Evolutionary conservation across 2,888 invertebrate species (phyloP).

Genomic region (Brenthis daphne): DNA sequence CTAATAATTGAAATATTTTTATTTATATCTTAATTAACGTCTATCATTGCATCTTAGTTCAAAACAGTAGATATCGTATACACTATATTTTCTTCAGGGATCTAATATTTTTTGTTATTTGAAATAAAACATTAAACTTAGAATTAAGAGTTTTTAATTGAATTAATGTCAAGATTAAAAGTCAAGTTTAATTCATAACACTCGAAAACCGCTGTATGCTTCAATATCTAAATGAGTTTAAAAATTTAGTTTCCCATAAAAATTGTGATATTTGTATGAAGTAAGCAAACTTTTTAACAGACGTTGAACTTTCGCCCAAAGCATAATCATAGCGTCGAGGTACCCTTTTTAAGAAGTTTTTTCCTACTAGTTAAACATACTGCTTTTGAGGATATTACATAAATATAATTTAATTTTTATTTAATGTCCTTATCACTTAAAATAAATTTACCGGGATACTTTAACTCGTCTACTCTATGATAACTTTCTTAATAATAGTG

Average conservation of each 20-base stretch:
- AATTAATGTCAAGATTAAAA: no score
- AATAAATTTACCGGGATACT: slow-evolving; percentile 5
- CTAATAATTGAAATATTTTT: no score
- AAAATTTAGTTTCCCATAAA: slow-evolving; percentile 7
- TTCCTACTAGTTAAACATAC: slow-evolving; percentile 21
- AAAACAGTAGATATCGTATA: no score
- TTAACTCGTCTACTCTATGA: neutral
- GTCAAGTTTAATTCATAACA: no score
- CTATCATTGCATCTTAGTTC: no score
- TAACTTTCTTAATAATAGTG: no score
- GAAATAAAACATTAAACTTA: no score
- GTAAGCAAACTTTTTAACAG: slow-evolving; percentile 18
- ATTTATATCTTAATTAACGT: no score
- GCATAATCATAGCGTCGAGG: slow-evolving; percentile 16
- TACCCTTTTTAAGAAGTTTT: slow-evolving; percentile 18
- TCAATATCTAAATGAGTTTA: neutral
- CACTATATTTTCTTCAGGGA: no score
- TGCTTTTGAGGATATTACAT: slow-evolving; percentile 17
- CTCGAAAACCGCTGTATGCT: neutral
- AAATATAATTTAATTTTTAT: slow-evolving; percentile 19
- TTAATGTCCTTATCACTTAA: slow-evolving; percentile 17
- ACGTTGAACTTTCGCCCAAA: slow-evolving; percentile 14
- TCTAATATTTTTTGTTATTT: no score
- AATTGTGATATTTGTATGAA: slow-evolving; percentile 12
- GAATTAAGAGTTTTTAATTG: no score